Evolutionary conservation across 2,888 invertebrate genomes (phyloP).

Genomic region (Lochmaea crataegi): DNA sequence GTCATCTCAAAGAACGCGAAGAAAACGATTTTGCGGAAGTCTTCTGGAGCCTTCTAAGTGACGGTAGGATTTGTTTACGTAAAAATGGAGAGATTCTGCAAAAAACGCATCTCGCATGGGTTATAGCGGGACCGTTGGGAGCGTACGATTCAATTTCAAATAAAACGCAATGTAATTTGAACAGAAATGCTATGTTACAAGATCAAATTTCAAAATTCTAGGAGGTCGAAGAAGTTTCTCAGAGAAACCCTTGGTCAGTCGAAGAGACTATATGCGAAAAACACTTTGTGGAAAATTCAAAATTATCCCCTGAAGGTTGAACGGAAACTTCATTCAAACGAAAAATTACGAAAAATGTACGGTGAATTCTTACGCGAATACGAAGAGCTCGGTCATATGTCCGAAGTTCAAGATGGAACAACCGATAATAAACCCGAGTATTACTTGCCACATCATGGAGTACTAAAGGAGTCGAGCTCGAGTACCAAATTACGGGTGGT

Average conservation of each 20-base stretch:
- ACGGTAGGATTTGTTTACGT: constrained; percentile 21
- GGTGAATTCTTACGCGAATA: too few species aligned
- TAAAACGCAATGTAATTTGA: too few species aligned
- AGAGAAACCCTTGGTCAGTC: neutral
- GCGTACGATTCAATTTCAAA: neutral
- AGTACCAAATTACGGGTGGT: constrained; percentile 35
- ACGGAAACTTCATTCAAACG: neutral
- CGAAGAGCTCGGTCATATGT: too few species aligned
- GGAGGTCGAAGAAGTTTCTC: constrained; percentile 25
- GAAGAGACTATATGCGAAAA: constrained; percentile 7
- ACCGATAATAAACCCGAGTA: neutral
- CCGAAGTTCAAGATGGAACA: too few species aligned
- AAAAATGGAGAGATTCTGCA: constrained; percentile 24
- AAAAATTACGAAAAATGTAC: too few species aligned
- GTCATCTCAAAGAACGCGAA: too few species aligned
- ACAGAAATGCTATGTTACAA: constrained; percentile 17
- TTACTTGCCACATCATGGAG: constrained; percentile 28
- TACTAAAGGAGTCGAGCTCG: constrained; percentile 32
- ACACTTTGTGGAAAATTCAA: constrained; percentile 8
- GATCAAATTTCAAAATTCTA: constrained; percentile 36
- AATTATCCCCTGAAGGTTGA: neutral
- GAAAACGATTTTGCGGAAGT: too few species aligned
- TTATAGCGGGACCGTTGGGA: constrained; percentile 20
- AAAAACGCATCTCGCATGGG: constrained; percentile 35
- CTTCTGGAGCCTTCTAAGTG: constrained; percentile 31